Percentiles rank a stretch among this genome's conserved stretches.
phyloP scores from a whole-genome alignment of 2,113 vertebrate species.

The Oceanites oceanicus region DNA sequence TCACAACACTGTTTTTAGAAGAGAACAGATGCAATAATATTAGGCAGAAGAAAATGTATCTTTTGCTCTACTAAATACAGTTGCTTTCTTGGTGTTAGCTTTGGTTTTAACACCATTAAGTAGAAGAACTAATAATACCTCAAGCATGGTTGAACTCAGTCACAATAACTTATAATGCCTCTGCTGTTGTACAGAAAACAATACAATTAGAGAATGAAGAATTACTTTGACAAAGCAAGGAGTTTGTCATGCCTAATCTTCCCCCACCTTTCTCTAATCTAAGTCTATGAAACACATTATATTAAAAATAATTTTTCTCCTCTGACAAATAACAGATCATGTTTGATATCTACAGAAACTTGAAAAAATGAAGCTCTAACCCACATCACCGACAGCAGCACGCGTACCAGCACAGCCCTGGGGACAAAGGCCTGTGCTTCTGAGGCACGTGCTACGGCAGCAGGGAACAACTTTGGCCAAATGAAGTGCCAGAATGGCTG shows the following conservation, averaged over 20 bases:
- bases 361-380: not conserved
- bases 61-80: not conserved
- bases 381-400: rapidly evolving
- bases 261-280: not conserved
- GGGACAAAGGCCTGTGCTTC: not conserved
- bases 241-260: not conserved
- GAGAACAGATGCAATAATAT: not conserved
- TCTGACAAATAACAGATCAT: not conserved
- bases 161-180: not conserved
- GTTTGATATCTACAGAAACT: not conserved
- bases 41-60: not conserved
- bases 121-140: not conserved
- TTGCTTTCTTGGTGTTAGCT: not conserved
- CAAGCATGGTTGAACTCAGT: not conserved
- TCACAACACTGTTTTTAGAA: not conserved
- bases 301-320: not conserved
- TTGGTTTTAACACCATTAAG: not conserved
- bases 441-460: not conserved
- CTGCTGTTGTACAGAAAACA: not conserved
- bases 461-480: not conserved
- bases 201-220: not conserved
- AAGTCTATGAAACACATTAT: not conserved
- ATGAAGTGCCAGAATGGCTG: not conserved
- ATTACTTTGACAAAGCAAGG: not conserved
- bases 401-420: rapidly evolving